A percentile compares a stretch with the other conserved stretches of the same genome.
Conservation (phyloP, 1,140 invertebrate species). For the Palaemon carinicauda region DNA sequence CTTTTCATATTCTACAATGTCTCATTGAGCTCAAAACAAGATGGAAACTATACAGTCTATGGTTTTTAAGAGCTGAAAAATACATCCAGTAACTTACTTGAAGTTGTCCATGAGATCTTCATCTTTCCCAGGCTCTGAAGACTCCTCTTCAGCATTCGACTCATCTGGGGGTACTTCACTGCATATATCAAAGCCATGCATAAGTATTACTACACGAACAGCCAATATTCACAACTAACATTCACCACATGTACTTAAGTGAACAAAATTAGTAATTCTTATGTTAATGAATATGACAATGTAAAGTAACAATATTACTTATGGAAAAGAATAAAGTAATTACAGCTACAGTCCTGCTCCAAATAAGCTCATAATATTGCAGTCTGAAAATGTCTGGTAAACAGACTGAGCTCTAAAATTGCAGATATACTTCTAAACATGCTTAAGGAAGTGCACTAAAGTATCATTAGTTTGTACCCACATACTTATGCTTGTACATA, state of each 20-base stretch:
- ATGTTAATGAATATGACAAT: neutral
- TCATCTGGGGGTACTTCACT: constrained; percentile 27
- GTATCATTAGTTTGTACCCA: too few species aligned
- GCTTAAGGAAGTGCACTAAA: too few species aligned
- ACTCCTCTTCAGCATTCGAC: neutral
- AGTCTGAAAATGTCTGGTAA: too few species aligned
- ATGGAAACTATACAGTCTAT: neutral
- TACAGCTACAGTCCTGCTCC: neutral
- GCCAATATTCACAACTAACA: too few species aligned
- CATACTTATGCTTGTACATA: too few species aligned
- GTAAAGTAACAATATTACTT: neutral
- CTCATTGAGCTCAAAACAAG: too few species aligned
- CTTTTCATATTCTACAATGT: neutral
- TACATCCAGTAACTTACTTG: constrained; percentile 14
- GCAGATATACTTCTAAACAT: too few species aligned
- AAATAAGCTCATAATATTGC: too few species aligned
- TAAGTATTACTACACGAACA: neutral
- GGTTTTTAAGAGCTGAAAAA: neutral
- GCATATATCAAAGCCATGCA: constrained; percentile 39
- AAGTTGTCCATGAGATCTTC: constrained; percentile 40
- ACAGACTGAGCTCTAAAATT: too few species aligned
- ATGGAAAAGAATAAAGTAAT: neutral
- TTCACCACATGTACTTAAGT: too few species aligned
- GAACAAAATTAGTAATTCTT: neutral
- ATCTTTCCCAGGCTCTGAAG: neutral